phyloP scores from a whole-genome alignment of 2,797 vertebrate genomes.

The Cygnus olor region DNA sequence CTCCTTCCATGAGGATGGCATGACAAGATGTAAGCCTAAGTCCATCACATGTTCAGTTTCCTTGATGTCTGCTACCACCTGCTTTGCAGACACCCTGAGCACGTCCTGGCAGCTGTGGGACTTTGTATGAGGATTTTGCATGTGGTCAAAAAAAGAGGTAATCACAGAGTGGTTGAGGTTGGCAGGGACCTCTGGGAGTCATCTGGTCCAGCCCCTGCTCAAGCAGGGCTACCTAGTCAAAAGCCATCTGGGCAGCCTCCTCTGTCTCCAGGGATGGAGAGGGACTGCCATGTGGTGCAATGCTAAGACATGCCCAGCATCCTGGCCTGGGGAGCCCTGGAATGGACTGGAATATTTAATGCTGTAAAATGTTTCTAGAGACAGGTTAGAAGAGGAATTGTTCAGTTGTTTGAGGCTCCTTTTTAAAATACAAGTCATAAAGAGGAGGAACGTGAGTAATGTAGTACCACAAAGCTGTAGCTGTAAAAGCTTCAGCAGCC shows the following conservation, averaged over 20 bases:
- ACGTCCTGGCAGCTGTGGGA: fast-evolving
- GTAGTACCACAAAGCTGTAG: not conserved
- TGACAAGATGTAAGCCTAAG: not conserved
- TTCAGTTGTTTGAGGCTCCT: not conserved
- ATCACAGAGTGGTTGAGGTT: fast-evolving
- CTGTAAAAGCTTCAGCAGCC: not conserved
- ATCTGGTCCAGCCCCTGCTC: no score
- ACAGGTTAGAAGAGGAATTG: not conserved
- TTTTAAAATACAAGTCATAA: not conserved
- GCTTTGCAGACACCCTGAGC: not conserved
- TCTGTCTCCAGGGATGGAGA: not conserved
- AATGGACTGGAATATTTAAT: fast-evolving
- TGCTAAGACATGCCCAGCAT: fast-evolving
- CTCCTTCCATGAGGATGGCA: fast-evolving
- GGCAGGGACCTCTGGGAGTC: not conserved
- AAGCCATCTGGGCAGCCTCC: no score
- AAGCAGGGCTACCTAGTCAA: not conserved
- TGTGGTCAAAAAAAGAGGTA: no score
- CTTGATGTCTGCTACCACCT: fast-evolving
- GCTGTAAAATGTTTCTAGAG: not conserved
- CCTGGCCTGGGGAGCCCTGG: not conserved
- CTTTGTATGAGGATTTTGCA: fast-evolving
- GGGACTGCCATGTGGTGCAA: fast-evolving
- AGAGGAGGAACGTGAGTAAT: not conserved
- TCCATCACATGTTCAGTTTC: fast-evolving